Percentiles rank a stretch among this genome's conserved stretches.
phyloP scores from a whole-genome alignment of 2,888 invertebrate species.

The Sympetrum striolatum region DNA sequence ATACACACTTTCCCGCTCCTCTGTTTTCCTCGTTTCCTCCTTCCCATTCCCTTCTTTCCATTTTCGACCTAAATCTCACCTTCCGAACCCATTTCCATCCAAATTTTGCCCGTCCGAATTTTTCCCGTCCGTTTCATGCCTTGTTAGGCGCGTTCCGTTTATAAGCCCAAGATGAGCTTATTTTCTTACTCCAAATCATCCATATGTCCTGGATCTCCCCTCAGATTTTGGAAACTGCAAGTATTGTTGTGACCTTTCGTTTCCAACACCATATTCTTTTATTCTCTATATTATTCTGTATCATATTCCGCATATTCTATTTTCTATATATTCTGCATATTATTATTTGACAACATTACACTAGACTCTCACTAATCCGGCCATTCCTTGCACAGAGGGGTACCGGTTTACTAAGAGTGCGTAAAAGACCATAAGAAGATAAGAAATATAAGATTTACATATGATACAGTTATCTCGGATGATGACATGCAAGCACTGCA shows the following conservation, averaged over 20 bases:
- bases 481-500: too few relatives aligned
- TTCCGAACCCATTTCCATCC: background rate
- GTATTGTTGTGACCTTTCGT: background rate
- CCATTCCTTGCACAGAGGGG: too few relatives aligned
- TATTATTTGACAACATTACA: too few relatives aligned
- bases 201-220: background rate
- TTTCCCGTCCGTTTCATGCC: background rate
- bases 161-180: background rate
- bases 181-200: background rate
- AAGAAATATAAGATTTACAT: too few relatives aligned
- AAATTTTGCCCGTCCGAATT: background rate
- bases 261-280: background rate
- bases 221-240: background rate
- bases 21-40: background rate
- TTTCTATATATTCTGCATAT: too few relatives aligned
- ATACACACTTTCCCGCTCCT: background rate
- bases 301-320: too few relatives aligned
- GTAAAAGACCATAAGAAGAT: too few relatives aligned
- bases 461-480: too few relatives aligned
- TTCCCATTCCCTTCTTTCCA: background rate
- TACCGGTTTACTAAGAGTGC: too few relatives aligned
- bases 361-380: too few relatives aligned
- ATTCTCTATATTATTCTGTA: too few relatives aligned
- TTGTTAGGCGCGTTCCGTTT: background rate
- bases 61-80: background rate